These are phyloP conservation scores for Holcopasites calliopsidis DNA, from an alignment of 1,140 invertebrate genomes.

Conservation along the genomic window DNA sequence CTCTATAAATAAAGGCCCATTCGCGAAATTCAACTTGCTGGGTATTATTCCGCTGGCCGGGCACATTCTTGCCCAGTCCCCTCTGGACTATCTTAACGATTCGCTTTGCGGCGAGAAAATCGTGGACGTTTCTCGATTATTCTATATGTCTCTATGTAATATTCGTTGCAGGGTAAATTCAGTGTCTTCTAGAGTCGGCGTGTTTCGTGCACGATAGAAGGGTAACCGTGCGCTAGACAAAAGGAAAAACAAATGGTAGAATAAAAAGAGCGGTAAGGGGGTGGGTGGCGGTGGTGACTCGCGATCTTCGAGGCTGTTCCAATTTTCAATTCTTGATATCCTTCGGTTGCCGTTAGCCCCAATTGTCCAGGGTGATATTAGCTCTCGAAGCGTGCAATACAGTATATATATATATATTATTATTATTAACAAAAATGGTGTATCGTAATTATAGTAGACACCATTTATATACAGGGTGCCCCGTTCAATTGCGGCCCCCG, in stretches of 20 bases:
- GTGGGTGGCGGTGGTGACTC: not conserved
- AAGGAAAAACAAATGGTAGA: not conserved
- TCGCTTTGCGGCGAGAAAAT: no score
- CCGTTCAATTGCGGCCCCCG: no score
- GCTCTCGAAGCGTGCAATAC: not conserved
- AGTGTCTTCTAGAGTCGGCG: slow-evolving; percentile 28
- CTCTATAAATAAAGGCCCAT: no score
- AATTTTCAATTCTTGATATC: not conserved
- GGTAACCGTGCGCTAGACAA: no score
- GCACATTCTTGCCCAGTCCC: no score
- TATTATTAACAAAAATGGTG: no score
- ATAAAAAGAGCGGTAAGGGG: not conserved
- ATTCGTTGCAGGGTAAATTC: slow-evolving; percentile 44
- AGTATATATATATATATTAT: no score
- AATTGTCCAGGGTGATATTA: not conserved
- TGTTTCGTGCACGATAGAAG: not conserved
- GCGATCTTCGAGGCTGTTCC: not conserved
- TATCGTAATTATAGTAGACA: no score
- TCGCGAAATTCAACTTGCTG: no score
- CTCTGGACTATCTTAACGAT: no score
- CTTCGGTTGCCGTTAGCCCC: not conserved
- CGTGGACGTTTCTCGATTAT: slow-evolving; percentile 9
- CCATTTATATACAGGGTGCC: no score
- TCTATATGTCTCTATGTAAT: slow-evolving; percentile 1
- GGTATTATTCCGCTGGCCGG: no score